Percentiles rank a stretch among this genome's conserved stretches.
Conservation (phyloP, 2,797 vertebrate genomes). For the Miichthys miiuy region DNA sequence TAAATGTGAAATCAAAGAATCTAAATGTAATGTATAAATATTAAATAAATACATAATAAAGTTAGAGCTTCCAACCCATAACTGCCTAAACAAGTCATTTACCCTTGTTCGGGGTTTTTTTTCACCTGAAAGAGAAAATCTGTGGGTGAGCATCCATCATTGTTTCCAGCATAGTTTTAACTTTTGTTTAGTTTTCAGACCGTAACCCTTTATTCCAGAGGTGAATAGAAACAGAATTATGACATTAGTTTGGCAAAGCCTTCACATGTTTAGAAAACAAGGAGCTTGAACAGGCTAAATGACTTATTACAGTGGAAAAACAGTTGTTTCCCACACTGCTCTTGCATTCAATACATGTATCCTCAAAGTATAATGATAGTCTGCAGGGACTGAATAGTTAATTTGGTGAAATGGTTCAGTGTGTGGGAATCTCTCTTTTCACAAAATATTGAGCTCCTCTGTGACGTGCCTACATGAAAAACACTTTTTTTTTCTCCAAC, state of each 20-base stretch:
- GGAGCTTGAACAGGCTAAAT: not conserved
- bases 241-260: not conserved
- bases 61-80: too few species aligned
- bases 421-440: not conserved
- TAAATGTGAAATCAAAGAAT: not conserved
- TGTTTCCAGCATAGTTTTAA: not conserved
- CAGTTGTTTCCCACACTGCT: not conserved
- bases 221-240: not conserved
- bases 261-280: not conserved
- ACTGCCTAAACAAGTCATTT: not conserved
- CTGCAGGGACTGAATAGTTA: not conserved
- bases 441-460: not conserved
- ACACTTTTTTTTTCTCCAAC: not conserved
- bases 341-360: not conserved
- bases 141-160: too few species aligned
- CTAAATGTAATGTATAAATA: not conserved
- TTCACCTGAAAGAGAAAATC: not conserved
- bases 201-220: not conserved
- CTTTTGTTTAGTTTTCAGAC: not conserved
- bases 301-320: not conserved
- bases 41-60: not conserved
- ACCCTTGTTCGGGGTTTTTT: not conserved
- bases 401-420: not conserved
- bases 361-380: not conserved
- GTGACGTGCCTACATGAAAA: not conserved